Evolutionary conservation across 2,888 invertebrate genomes (phyloP).

Genomic region (Atethmia centrago): DNA sequence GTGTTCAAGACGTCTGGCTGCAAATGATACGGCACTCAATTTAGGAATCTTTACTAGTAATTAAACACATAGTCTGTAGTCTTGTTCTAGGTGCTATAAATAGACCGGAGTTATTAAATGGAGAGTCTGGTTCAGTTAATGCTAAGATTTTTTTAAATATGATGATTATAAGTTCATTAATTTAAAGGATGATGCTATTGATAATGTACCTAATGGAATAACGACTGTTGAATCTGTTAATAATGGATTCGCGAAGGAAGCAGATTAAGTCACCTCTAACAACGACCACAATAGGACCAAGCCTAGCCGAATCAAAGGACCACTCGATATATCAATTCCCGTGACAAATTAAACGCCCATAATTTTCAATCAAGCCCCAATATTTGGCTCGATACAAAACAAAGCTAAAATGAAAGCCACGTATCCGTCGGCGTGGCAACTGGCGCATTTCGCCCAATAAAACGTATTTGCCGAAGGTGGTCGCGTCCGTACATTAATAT

Average conservation of each 20-base stretch:
- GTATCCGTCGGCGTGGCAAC: constrained; percentile 54
- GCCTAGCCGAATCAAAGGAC: background rate
- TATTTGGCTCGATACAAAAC: constrained; percentile 56
- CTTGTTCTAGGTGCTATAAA: constrained; percentile 26
- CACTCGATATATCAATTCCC: constrained; percentile 15
- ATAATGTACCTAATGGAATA: background rate
- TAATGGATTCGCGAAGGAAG: constrained; percentile 2
- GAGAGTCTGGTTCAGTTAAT: background rate
- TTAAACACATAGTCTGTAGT: constrained; percentile 36
- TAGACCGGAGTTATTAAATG: constrained; percentile 25
- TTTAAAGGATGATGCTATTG: background rate
- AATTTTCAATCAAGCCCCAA: constrained; percentile 56
- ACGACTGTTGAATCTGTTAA: background rate
- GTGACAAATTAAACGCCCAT: constrained; percentile 51
- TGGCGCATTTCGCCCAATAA: constrained; percentile 68
- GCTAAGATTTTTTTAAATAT: background rate
- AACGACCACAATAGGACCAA: background rate
- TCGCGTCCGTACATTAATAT: constrained; percentile 71
- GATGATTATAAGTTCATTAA: background rate
- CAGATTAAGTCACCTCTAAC: constrained; percentile 1
- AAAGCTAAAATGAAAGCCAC: constrained; percentile 59
- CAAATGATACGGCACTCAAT: constrained; percentile 44
- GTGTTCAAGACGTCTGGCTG: constrained; percentile 49
- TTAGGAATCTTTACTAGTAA: constrained; percentile 36
- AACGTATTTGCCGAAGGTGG: constrained; percentile 71